Evolutionary conservation across 2,888 invertebrate genomes (phyloP).

Genomic region (Notodromas monacha): DNA sequence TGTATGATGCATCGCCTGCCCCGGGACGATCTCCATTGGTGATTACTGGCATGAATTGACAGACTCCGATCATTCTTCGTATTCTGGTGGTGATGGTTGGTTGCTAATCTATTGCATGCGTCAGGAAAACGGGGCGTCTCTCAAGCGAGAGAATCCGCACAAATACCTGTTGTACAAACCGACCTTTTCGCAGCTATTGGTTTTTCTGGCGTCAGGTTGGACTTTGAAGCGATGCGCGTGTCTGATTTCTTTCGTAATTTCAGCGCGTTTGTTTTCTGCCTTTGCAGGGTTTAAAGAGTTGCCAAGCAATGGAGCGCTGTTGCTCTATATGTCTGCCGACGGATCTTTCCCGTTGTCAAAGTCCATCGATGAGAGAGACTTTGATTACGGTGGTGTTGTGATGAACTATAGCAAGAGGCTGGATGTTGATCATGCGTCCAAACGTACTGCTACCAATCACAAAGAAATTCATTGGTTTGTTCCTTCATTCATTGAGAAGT

Average conservation of each 20-base stretch:
- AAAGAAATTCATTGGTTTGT: conserved; percentile 23
- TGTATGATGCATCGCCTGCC: conserved; percentile 33
- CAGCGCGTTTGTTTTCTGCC: not conserved
- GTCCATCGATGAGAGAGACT: no score
- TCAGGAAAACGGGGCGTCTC: conserved; percentile 33
- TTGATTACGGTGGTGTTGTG: conserved; percentile 61
- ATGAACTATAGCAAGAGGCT: conserved; percentile 38
- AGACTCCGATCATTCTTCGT: conserved; percentile 4
- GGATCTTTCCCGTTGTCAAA: no score
- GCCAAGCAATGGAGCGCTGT: conserved; percentile 54
- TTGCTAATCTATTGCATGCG: conserved; percentile 2
- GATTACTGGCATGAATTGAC: no score
- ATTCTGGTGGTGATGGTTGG: not conserved
- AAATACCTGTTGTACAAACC: conserved; percentile 86
- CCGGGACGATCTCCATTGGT: conserved; percentile 30
- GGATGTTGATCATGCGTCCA: conserved; percentile 25
- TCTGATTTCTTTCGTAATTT: not conserved
- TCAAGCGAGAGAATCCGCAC: conserved; percentile 62
- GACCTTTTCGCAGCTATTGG: conserved; percentile 62
- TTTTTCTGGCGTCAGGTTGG: conserved; percentile 38
- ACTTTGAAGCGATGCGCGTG: not conserved
- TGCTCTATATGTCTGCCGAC: conserved; percentile 77
- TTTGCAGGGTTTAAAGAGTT: conserved; percentile 54
- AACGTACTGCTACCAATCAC: conserved; percentile 15
- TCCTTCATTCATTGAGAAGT: not conserved